phyloP scores from a whole-genome alignment of 2,797 vertebrate species.

The Erpetoichthys calabaricus region DNA sequence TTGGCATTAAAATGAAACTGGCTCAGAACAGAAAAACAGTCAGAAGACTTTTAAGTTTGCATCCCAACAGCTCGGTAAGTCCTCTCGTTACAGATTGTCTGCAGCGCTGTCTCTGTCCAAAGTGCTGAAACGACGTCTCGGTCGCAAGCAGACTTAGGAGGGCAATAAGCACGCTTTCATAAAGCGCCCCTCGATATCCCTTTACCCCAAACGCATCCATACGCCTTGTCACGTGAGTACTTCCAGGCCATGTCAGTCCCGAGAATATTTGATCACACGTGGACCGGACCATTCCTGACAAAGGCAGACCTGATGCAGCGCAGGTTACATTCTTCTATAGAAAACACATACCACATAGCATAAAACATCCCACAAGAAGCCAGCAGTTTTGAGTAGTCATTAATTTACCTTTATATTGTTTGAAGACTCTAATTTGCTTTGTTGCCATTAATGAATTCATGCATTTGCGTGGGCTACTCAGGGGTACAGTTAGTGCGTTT shows the following conservation, averaged over 20 bases:
- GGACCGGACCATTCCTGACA: slow-evolving; percentile 59
- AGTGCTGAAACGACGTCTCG: slow-evolving; percentile 74
- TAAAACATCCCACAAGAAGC: slow-evolving; percentile 21
- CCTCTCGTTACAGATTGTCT: slow-evolving; percentile 50
- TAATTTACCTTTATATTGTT: no score
- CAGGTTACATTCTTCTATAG: slow-evolving; percentile 30
- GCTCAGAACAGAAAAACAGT: slow-evolving; percentile 25
- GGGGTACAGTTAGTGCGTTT: no score
- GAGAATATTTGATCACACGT: slow-evolving; percentile 83
- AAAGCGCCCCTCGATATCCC: slow-evolving; percentile 67
- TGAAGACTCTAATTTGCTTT: no score
- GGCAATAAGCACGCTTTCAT: slow-evolving; percentile 58
- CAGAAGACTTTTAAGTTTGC: slow-evolving; percentile 45
- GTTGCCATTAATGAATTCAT: no score
- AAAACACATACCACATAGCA: slow-evolving; percentile 13
- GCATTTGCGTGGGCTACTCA: no score
- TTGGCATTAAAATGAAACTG: neutral
- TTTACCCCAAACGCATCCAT: slow-evolving; percentile 57
- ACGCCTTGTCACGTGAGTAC: slow-evolving; percentile 75
- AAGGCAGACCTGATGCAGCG: slow-evolving; percentile 38
- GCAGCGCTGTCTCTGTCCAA: slow-evolving; percentile 78
- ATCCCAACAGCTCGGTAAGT: slow-evolving; percentile 48
- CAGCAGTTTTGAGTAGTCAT: no score
- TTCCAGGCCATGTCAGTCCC: slow-evolving; percentile 63
- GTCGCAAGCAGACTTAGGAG: slow-evolving; percentile 31